Base-by-base conservation (phyloP, 2,113 vertebrate species). In the Perccottus glenii region DNA sequence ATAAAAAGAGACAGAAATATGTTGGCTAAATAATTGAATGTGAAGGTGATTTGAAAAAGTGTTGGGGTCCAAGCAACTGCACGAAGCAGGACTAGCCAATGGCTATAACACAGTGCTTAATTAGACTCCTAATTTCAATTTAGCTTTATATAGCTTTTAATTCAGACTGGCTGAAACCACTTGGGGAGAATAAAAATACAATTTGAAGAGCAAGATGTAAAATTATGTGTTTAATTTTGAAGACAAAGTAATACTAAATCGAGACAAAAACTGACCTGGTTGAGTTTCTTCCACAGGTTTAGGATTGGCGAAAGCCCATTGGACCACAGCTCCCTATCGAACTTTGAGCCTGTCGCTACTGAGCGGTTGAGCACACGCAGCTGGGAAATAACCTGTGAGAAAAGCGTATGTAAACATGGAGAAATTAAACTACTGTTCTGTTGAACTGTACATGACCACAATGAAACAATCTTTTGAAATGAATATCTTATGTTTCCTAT, bases 321-420 rank as follows among this genome's bases (percentile, higher is more conserved):
- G 6, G 95, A 95, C 97, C 98, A 99, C 67, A 99, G 90, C 88
- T 99, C 96, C 86, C 97, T 92, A 83, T 99, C 96, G 73, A 99
- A 99, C 90, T 96, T 99, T 77, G 93, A 95, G 58, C 94, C 96
- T 33, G 96, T 92, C 40, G 94, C 93, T 46, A 95, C 92, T 1
- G 94, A 94, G 65, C 95, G 94, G 78, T 94, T 95, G 68, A 99
- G 85, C 65, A 97, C 92, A 70, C 94, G 94, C 76, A 99, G 93
- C 66, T 98, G 95, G 60, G 96, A 97, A 92, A 99, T 97, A 9
- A 99, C 96, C 97, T 99, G 80, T 11, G 27, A 71, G 11, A 42
- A 27, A 70, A 52, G 12, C 6, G 38, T 49, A 27, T 1, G 61
- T 1, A 59, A 68, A 75, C 11, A 80, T 10, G 70, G 58, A 72